Evolutionary conservation across 2,797 vertebrate genomes (phyloP), one percentile per base, ranked within the genome.

Genomic region (Pangasius mekongensis): DNA sequence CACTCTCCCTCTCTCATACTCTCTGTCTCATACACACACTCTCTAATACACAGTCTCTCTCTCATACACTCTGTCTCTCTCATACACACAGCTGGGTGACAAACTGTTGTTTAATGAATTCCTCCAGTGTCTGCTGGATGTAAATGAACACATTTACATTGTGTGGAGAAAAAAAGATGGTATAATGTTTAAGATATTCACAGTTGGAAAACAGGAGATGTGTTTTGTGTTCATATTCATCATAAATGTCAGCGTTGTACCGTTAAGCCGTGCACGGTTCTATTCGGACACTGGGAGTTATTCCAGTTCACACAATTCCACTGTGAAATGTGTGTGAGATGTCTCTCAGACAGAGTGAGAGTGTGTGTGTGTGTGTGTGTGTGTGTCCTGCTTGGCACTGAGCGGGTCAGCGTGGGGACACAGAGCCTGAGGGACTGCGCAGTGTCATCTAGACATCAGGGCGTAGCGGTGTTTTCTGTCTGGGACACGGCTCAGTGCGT

Each of bases 341-440:
- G 14, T 73, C n/a, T 67, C 11, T 67, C n/a, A 30, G 66, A 30
- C n/a, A n/a, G 43, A n/a, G 74, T 54, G 49, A 20, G 47, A 49
- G 43, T 49, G 56, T 83, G 33, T 83, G 49, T 73, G 47, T 56
- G 74, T 56, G 62, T 81, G 58, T 67, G 5, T 80, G 47, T 69
- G 33, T 56, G 30, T 69, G 62, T 87, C 8, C n/a, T 58, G 54
- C 39, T 66, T 67, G 56, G 76, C 62, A 83, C 54, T 10, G 39
- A 54, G 20, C 11, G n/a, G 86, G 86, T 73, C 86, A 74, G 67
- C 24, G 16, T 60, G 58, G 13, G 69, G 87, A 84, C 87, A 88
- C 43, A 2, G 18, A 62, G 43, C 43, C 82, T 0, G 14, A 66
- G 87, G 81, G 69, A 84, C 49, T 20, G 71, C 39, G 0, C 27